A percentile compares a stretch with the other conserved stretches of the same genome.
These are phyloP conservation scores for Metaphire vulgaris DNA, from an alignment of 1,140 invertebrate species.

Conservation along the genomic window DNA sequence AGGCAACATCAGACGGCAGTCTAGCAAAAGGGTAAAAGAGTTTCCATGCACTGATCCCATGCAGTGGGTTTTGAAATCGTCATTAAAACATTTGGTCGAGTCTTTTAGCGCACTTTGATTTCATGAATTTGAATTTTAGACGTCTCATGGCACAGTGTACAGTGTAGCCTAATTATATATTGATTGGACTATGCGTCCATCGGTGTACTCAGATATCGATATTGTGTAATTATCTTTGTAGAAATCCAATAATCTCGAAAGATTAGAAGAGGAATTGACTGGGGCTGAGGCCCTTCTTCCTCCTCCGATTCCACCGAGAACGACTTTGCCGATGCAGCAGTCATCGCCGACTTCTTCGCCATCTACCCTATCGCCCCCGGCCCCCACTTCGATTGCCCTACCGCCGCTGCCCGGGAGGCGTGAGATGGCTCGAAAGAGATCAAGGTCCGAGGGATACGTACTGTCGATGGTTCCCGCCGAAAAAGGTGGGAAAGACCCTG, in stretches of 20 bases:
- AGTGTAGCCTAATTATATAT: neutral
- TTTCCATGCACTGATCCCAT: neutral
- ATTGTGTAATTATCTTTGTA: no score
- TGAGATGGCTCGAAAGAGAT: neutral
- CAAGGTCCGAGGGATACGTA: neutral
- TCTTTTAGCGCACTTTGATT: neutral
- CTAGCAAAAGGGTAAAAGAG: neutral
- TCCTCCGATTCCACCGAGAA: neutral
- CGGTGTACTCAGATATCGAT: no score
- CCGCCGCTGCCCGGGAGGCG: neutral
- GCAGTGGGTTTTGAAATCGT: neutral
- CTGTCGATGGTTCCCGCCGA: neutral
- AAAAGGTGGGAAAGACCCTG: neutral
- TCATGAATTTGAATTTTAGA: neutral
- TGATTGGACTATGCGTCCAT: no score
- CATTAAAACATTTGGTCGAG: neutral
- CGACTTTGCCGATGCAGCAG: neutral
- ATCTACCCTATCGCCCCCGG: neutral
- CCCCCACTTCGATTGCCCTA: neutral
- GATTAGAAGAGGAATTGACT: neutral
- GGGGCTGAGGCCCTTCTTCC: neutral
- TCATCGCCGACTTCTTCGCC: neutral
- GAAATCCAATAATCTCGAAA: neutral
- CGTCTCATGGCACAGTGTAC: neutral
- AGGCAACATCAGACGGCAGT: no score